Base-by-base conservation (phyloP, 2,797 vertebrate species). In the Poeciliopsis turneri region DNA sequence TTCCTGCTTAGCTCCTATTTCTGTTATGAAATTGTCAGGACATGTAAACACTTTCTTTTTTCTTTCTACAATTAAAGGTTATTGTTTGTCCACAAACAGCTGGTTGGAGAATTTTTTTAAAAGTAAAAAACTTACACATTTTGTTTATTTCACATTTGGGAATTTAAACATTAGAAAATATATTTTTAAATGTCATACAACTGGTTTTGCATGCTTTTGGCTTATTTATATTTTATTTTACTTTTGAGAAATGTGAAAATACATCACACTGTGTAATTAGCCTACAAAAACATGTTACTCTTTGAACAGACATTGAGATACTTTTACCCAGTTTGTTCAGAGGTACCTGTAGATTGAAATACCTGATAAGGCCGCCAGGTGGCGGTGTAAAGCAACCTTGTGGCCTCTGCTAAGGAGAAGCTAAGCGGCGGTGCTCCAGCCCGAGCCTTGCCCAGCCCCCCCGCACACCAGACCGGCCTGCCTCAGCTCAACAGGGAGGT, bases 11-110 rank as follows among this genome's bases (percentile, higher is more conserved):
- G 69, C 81, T 82, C 74, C 46, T 81, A 25, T 83, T 87, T 79
- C 71, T 83, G 82, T 86, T 43, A 57, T 86, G 23, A 87, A 86
- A 64, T 82, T 92, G 80, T 86, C 76, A 25, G 87, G 90, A 92
- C 92, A 91, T 91, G 91, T 92, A 87, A 90, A 94, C 89, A 86
- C 41, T 49, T 81, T 76, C 0, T 69, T 79, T 90, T 28, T 28
- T 3, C 76, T 93, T 95, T 94, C 83, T 94, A 88, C 78, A 76
- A 93, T 92, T 94, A 94, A 95, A 95, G 85, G 83, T 89, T 94
- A 89, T 93, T 89, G 82, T 93, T 95, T 95, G 93, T 95, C 90
- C 92, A 92, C 83, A 91, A 89, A 87, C 88, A 20, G 18, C 6
- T 78, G 57, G 86, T 77, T 12, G 80, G 49, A 36, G 1, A 6